These are phyloP conservation scores for Aphidius ervi DNA, from an alignment of 1,140 invertebrate genomes.

Conservation along the genomic window DNA sequence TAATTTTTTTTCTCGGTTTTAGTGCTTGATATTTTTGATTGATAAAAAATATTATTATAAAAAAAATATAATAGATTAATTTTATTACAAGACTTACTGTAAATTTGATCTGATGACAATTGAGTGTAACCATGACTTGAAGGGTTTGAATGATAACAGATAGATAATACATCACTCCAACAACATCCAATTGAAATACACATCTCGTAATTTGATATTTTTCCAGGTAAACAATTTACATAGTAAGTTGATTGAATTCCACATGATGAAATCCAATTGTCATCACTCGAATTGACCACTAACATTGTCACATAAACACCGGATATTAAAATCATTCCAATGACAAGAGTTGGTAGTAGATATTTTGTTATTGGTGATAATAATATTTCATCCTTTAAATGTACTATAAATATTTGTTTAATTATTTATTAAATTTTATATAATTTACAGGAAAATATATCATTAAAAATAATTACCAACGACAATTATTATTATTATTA, in stretches of 20 bases:
- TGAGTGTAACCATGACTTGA: conserved; percentile 24
- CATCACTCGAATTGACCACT: conserved; percentile 6
- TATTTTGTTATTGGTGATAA: conserved; percentile 27
- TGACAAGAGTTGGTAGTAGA: conserved; percentile 24
- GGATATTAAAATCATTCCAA: conserved; percentile 22
- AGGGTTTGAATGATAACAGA: conserved; percentile 30
- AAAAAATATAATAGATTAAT: not conserved
- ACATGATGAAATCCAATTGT: conserved; percentile 19
- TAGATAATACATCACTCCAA: conserved; percentile 20
- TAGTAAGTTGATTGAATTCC: conserved; percentile 24
- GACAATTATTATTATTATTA: no score
- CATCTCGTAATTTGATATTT: conserved; percentile 9
- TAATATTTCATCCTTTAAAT: conserved; percentile 20
- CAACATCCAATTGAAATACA: conserved; percentile 28
- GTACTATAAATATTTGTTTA: conserved; percentile 8
- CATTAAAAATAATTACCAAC: no score
- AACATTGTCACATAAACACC: conserved; percentile 22
- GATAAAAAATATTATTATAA: not conserved
- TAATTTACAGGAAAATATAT: no score
- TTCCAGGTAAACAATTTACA: conserved; percentile 27
- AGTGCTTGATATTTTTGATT: conserved; percentile 9
- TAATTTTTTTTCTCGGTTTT: conserved; percentile 3
- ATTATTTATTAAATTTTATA: no score
- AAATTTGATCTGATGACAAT: no score
- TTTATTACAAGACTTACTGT: not conserved